These are phyloP conservation scores for Ophion costatus DNA, from an alignment of 2,888 invertebrate genomes.

Conservation along the genomic window DNA sequence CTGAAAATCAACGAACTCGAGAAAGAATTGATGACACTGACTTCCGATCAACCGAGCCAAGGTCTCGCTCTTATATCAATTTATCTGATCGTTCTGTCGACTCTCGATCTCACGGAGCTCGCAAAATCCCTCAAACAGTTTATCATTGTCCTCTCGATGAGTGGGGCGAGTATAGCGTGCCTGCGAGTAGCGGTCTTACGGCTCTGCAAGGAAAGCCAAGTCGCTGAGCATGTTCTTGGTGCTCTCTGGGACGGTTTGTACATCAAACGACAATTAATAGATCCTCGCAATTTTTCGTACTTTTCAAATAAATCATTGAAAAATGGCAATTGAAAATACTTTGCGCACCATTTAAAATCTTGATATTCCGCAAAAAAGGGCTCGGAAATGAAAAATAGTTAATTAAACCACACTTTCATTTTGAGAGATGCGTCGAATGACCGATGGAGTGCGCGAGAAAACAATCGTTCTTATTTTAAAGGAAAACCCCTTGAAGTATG, in stretches of 20 bases:
- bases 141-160: conserved; percentile 83
- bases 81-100: conserved; percentile 86
- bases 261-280: not conserved
- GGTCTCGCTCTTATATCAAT: conserved; percentile 86
- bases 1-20: conserved; percentile 86
- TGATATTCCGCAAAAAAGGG: too few species aligned
- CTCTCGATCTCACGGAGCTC: conserved; percentile 84
- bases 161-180: conserved; percentile 84
- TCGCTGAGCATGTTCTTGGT: conserved; percentile 87
- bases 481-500: too few species aligned
- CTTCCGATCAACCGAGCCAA: conserved; percentile 84
- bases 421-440: too few species aligned
- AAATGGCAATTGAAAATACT: too few species aligned
- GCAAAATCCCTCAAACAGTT: conserved; percentile 87
- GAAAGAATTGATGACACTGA: conserved; percentile 85
- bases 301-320: too few species aligned
- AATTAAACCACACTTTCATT: too few species aligned
- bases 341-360: too few species aligned
- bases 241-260: conserved; percentile 88
- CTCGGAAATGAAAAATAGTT: too few species aligned
- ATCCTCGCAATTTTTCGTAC: not conserved
- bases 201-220: conserved; percentile 83
- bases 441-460: too few species aligned
- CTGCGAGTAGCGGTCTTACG: conserved; percentile 85
- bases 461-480: too few species aligned